Percentiles rank a stretch among this genome's conserved stretches.
These are phyloP conservation scores for Anolis apletophallus DNA, from an alignment of 2,797 vertebrate genomes.

Conservation along the genomic window DNA sequence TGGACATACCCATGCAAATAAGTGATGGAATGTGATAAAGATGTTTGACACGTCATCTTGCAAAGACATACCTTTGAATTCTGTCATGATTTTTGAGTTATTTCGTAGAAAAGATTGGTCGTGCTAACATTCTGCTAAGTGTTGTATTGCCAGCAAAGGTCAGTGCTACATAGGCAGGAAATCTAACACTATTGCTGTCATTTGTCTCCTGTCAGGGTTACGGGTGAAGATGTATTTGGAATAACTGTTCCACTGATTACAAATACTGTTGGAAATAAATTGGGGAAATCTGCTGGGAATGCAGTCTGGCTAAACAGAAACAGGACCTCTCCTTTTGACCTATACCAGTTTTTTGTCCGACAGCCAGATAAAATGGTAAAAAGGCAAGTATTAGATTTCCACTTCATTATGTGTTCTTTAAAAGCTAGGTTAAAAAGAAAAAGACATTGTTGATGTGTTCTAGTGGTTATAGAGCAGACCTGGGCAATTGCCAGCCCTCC, in stretches of 20 bases:
- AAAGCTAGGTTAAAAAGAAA: conserved; percentile 15
- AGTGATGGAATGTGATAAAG: neutral
- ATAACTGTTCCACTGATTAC: conserved; percentile 94
- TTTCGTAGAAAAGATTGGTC: neutral
- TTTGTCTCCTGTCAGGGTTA: conserved; percentile 77
- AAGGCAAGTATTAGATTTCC: conserved; percentile 75
- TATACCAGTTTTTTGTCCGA: conserved; percentile 96
- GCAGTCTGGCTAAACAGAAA: conserved; percentile 94
- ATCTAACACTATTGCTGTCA: neutral
- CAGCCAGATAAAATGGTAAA: conserved; percentile 86
- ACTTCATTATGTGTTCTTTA: neutral
- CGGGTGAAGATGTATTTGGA: conserved; percentile 91
- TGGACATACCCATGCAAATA: neutral
- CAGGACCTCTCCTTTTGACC: conserved; percentile 93
- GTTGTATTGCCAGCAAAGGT: neutral
- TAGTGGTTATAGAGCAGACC: neutral
- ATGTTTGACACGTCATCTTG: neutral
- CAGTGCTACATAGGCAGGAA: too few species aligned
- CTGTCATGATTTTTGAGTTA: neutral
- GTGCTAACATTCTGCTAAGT: neutral
- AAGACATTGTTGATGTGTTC: neutral
- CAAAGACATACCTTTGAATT: neutral
- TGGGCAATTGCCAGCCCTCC: too few species aligned
- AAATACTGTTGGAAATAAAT: conserved; percentile 90
- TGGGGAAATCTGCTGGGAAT: conserved; percentile 96